Evolutionary conservation across 1,140 invertebrate genomes (phyloP), one percentile per base, ranked within the genome.

Genomic region (Brachionus plicatilis): DNA sequence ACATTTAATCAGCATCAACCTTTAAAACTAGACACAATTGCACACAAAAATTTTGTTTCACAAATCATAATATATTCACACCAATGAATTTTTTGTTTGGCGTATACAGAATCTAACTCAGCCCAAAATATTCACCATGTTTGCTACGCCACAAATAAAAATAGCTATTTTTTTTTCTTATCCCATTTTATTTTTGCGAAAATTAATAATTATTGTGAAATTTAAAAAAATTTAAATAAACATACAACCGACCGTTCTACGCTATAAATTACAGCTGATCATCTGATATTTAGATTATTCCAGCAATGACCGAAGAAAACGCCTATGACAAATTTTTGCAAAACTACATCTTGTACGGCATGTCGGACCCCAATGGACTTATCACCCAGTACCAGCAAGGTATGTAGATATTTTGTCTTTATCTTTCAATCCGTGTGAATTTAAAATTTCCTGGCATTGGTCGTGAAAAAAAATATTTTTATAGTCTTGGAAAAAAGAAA

Each of bases 261-360:
- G 53, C 53, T 60, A 60, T 60, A 60, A 60, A 60, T 60, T 60
- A 60, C 8, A 60, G 53, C 53, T 60, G 53, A 60, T 60, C 27
- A 68, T 68, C 33, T 68, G 12, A n/a, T 33, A 33, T 68, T 68
- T 37, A 68, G 27, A 68, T 33, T 29, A 24, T 68, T 20, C 20
- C 53, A 75, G 17, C 14, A 76, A 76, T 50, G 45, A 50, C 9
- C 11, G 72, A 50, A 50, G 72, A 76, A 76, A 76, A 76, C 43
- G 72, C 72, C 11, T 76, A 76, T 76, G 72, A 76, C 24, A 76
- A 76, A 50, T 76, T 50, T 27, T 29, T 76, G 27, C 72, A 76
- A 76, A 76, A 50, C 20, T 76, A 76, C 20, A 76, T 76, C 17
- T 27, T 76, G 72, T 76, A 76, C 20, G 72, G 72, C 9, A 76